Evolutionary conservation across 1,140 invertebrate species (phyloP).

Genomic region (Drosophila burlai): DNA sequence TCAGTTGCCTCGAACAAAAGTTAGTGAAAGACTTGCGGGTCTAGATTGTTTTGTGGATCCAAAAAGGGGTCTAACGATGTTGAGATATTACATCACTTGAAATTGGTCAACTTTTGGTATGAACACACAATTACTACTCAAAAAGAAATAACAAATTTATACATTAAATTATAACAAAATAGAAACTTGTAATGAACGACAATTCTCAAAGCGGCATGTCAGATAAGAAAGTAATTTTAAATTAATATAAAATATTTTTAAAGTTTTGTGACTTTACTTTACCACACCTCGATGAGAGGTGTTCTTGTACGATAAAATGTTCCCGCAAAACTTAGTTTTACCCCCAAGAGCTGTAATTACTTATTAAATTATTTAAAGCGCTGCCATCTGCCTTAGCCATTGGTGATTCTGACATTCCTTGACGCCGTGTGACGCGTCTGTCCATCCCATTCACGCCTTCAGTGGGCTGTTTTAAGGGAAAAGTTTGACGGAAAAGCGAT

Average conservation of each 20-base stretch:
- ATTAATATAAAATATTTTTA: not conserved
- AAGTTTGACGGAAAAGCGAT: slow-evolving; percentile 6
- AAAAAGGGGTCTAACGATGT: too few species aligned
- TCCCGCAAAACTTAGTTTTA: not conserved
- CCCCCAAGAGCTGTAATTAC: not conserved
- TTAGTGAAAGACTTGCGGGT: too few species aligned
- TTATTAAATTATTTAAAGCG: slow-evolving; percentile 29
- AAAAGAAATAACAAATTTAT: too few species aligned
- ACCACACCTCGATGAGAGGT: not conserved
- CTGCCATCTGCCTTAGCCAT: slow-evolving; percentile 22
- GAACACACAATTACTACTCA: too few species aligned
- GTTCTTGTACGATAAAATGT: not conserved
- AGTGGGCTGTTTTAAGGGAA: not conserved
- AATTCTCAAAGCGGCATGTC: too few species aligned
- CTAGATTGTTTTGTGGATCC: too few species aligned
- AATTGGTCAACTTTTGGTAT: too few species aligned
- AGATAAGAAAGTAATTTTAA: too few species aligned
- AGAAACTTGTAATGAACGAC: too few species aligned
- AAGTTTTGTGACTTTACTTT: not conserved
- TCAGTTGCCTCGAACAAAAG: too few species aligned
- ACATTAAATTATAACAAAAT: too few species aligned
- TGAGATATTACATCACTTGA: too few species aligned
- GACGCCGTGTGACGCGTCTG: not conserved
- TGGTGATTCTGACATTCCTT: slow-evolving; percentile 13
- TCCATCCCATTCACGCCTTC: not conserved